These are phyloP conservation scores for Eulemur mongoz DNA, from an alignment of 2,797 vertebrate species.

Conservation along the genomic window DNA sequence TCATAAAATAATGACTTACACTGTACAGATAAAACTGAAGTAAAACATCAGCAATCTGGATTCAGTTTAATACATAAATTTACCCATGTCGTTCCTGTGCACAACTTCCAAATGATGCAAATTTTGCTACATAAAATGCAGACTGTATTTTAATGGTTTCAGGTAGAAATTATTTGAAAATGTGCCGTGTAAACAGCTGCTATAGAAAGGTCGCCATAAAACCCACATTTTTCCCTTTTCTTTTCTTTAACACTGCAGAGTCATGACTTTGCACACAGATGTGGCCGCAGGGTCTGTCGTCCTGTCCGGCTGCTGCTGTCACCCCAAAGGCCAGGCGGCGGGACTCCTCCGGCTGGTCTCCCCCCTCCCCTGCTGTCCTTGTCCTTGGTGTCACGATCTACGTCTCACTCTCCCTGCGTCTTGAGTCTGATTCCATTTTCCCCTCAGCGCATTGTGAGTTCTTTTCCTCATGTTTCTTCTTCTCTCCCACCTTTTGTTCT, in stretches of 20 bases:
- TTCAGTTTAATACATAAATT: neutral
- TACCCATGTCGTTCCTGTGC: neutral
- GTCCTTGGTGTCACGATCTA: accelerated
- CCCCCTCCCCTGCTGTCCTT: too few relatives aligned
- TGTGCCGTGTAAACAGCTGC: neutral
- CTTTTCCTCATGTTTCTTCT: accelerated
- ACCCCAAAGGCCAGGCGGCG: accelerated
- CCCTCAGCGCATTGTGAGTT: neutral
- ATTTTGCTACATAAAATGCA: neutral
- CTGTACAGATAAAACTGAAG: neutral
- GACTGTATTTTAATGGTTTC: neutral
- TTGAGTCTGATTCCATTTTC: accelerated
- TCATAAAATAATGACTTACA: neutral
- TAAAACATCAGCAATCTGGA: neutral
- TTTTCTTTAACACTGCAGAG: neutral
- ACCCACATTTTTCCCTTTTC: neutral
- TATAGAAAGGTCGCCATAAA: accelerated
- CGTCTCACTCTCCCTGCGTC: neutral
- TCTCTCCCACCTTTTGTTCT: neutral
- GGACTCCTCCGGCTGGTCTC: neutral
- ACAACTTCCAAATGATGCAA: neutral
- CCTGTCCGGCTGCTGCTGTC: neutral
- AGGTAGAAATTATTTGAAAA: neutral
- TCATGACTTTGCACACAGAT: accelerated
- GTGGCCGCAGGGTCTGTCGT: accelerated